Conservation (phyloP, 2,113 vertebrate genomes). For the Falco punctatus region DNA sequence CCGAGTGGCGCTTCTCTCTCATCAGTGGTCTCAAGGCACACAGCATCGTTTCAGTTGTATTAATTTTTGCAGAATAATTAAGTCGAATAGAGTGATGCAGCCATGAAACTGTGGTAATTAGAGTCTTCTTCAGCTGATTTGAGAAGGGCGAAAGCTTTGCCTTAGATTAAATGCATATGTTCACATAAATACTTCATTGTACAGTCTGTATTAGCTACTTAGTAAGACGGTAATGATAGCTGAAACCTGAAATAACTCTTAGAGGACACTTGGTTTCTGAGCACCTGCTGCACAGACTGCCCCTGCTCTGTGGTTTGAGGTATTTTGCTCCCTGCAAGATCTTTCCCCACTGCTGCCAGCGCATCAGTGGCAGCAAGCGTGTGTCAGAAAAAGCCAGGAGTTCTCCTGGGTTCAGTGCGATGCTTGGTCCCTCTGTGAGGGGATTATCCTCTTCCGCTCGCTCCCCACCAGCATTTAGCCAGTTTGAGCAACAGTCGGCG, state of each 20-base stretch:
- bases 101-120: not conserved
- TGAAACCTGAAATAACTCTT: conserved; percentile 23
- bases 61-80: conserved; percentile 34
- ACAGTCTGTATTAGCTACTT: not conserved
- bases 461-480: not conserved
- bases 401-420: not conserved
- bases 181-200: conserved; percentile 2
- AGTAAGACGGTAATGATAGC: not conserved
- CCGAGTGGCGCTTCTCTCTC: not conserved
- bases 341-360: not conserved
- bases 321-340: not conserved
- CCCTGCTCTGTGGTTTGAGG: not conserved
- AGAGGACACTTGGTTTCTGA: not conserved
- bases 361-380: not conserved
- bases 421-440: not conserved
- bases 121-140: conserved; percentile 34
- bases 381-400: not conserved
- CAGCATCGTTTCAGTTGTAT: conserved; percentile 26
- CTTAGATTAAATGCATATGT: not conserved
- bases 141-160: conserved; percentile 26
- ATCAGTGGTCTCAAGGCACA: not conserved
- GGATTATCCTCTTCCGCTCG: not conserved
- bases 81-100: not conserved
- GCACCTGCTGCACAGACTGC: not conserved
- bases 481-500: not conserved